phyloP scores from a whole-genome alignment of 2,888 invertebrate genomes.

The Nemoura dubitans region DNA sequence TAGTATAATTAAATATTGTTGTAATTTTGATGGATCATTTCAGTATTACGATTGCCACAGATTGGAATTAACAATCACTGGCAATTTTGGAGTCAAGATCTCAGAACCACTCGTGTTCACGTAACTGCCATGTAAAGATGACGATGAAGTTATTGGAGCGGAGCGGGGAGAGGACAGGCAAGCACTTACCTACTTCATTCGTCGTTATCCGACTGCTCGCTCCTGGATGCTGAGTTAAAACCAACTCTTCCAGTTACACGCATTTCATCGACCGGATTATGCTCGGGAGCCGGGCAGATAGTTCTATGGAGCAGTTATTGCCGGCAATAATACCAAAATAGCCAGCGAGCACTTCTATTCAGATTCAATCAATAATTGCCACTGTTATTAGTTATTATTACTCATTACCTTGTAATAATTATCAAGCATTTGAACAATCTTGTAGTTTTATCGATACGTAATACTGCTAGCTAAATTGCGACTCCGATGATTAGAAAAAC shows the following conservation, averaged over 20 bases:
- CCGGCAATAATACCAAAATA: neutral
- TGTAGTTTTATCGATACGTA: neutral
- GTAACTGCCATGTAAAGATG: neutral
- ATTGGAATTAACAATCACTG: neutral
- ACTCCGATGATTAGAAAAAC: neutral
- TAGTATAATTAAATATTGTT: neutral
- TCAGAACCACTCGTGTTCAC: constrained; percentile 24
- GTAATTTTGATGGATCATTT: neutral
- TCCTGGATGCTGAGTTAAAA: neutral
- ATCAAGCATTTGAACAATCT: neutral
- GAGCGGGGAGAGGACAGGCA: neutral
- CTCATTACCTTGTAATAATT: neutral
- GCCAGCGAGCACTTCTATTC: neutral
- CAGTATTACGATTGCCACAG: neutral
- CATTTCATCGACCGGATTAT: neutral
- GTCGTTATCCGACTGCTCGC: neutral
- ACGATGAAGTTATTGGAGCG: neutral
- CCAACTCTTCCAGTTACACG: neutral
- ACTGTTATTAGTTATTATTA: neutral
- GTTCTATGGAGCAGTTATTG: neutral
- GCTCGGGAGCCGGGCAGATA: neutral
- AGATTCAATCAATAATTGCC: neutral
- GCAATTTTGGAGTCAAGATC: neutral
- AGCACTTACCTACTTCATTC: neutral
- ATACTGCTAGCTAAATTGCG: neutral